Evolutionary conservation across 2,113 vertebrate species (phyloP), one percentile per base, ranked within the genome.

Genomic region (Riparia riparia): DNA sequence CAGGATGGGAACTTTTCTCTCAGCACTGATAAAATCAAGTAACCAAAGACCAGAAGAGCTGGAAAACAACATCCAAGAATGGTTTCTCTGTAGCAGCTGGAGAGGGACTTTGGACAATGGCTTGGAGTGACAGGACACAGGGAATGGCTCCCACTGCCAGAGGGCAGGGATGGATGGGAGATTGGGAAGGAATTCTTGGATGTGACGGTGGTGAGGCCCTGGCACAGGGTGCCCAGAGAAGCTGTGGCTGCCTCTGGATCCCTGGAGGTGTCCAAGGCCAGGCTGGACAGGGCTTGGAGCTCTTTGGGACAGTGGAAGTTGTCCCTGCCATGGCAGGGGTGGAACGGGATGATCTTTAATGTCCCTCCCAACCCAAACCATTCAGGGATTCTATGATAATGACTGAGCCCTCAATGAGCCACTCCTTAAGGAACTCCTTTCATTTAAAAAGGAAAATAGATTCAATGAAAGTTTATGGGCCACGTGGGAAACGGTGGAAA

Each of bases 131-230:
- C 32, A 82, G 78, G 28, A 60, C 18, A 60, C 42, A 6, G 25
- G 32, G 24, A 77, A 50, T 56, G 56, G 14, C 47, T 77, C 29
- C 7, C 3, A 54, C 4, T 49, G 34, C 2, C n/a, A 83, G 3
- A 76, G 63, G 45, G 5, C 31, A 72, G 66, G 22, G 32, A 0
- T 2, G 0, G 63, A 5, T 49, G 63, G 25, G 63, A 56, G 2
- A 2, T 8, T 70, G 41, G 71, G 31, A 28, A 63, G 25, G 20
- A 70, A 83, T 77, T 76, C 1, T 0, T 81, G 0, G 0, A 9
- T 49, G 14, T 0, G 25, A 70, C 26, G 9, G 14, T 26, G 29
- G 1, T 0, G 1, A 61, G n/a, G 20, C 20, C 9, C n/a, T 69
- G 87, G 41, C n/a, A 34, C 16, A 63, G 78, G 4, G 4, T 76